Percentiles rank a stretch among this genome's conserved stretches.
Evolutionary conservation across 1,140 invertebrate genomes (phyloP).

Genomic region (Aricia agestis): DNA sequence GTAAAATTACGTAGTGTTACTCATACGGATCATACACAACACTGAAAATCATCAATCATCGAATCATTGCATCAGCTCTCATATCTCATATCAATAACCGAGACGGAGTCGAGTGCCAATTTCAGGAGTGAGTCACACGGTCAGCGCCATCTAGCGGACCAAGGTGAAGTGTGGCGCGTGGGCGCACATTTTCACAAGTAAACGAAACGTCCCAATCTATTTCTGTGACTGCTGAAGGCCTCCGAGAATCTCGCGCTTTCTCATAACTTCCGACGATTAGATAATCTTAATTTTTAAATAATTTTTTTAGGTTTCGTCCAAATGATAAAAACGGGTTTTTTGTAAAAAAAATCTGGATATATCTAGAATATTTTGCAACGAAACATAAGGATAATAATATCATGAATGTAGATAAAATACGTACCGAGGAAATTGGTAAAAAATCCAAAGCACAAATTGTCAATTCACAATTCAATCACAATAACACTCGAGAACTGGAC

Average conservation of each 20-base stretch:
- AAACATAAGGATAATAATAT: not conserved
- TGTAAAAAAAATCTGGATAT: not conserved
- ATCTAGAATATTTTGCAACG: not conserved
- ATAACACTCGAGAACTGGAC: slow-evolving; percentile 57
- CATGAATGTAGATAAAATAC: slow-evolving; percentile 25
- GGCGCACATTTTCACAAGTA: slow-evolving; percentile 67
- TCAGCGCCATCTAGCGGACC: slow-evolving; percentile 65
- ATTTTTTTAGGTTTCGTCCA: not conserved
- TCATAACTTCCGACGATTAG: slow-evolving; percentile 55
- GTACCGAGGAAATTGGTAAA: slow-evolving; percentile 43
- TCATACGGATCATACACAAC: slow-evolving; percentile 11
- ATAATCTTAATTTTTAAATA: slow-evolving; percentile 36
- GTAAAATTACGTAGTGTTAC: not conserved
- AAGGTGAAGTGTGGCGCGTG: slow-evolving; percentile 67
- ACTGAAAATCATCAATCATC: slow-evolving; percentile 23
- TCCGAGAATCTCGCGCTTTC: slow-evolving; percentile 51
- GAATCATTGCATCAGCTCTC: slow-evolving; percentile 5
- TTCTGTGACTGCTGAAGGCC: slow-evolving; percentile 65
- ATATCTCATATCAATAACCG: slow-evolving; percentile 22
- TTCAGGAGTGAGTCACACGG: slow-evolving; percentile 52
- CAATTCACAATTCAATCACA: slow-evolving; percentile 51
- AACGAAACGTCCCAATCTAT: slow-evolving; percentile 68
- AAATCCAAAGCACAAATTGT: slow-evolving; percentile 59
- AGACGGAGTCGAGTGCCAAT: slow-evolving; percentile 17
- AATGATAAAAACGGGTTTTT: not conserved